Base-by-base conservation (phyloP, 2,797 vertebrate species). In the Notamacropus eugenii region DNA sequence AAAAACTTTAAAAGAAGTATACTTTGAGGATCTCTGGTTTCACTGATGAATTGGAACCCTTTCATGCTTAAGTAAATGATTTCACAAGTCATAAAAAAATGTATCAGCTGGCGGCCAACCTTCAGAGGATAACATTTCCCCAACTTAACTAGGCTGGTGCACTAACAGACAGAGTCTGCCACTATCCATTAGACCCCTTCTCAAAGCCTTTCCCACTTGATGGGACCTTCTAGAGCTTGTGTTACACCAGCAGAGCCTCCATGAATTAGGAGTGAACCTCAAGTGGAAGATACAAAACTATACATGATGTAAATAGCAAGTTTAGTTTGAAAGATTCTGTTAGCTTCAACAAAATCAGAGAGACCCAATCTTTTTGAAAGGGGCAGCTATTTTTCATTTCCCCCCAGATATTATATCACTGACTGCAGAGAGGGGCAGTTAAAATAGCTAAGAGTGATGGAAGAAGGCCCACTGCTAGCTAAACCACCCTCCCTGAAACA, bases 291-390 rank as follows among this genome's bases (percentile, higher is more conserved):
- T 94, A 58, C 52, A 95, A 22, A 62, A 28, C 55, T 19, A 50
- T 56, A 58, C 24, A 16, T 94, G 62, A n/a, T 92, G 27, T 62
- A 93, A 92, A 90, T 34, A 93, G 54, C 28, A 95, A 95, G 74
- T 96, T 56, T 90, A 62, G 90, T 94, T 97, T 91, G 95, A 91
- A 96, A 90, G 62, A 91, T 94, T 96, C 95, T 34, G 95, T 13
- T 8, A 92, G 31, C 94, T 93, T 92, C 54, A 91, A 93, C 46
- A 34, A 95, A 24, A 31, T 82, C 50, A 91, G 52, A 55, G 50
- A 93, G 54, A 74, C 56, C 93, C 56, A 92, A 9, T 55, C 3
- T 40, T 97, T 95, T 93, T 62, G 59, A 90, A 52, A 93, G 91
- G 93, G 94, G 54, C 2, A 92, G 52, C 91, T 94, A 28, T 16